Percentiles rank a stretch among this genome's conserved stretches.
These are phyloP conservation scores for Hydroisotoma schaefferi DNA, from an alignment of 2,888 invertebrate genomes.

Conservation along the genomic window DNA sequence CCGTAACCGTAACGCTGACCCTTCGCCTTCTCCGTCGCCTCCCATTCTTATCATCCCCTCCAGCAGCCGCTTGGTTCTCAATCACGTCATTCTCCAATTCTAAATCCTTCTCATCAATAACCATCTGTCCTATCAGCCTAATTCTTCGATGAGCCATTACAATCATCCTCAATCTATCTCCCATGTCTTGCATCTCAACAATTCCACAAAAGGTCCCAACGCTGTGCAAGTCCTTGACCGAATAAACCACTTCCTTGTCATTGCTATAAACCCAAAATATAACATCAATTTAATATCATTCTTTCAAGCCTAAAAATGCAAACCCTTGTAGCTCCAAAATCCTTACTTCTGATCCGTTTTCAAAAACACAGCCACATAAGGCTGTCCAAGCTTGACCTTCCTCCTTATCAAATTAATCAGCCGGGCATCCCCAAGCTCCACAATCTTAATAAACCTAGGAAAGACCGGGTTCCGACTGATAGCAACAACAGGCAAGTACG, in stretches of 20 bases:
- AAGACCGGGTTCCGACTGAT: conserved; percentile 93
- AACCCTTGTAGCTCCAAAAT: neutral
- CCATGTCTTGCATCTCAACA: conserved; percentile 93
- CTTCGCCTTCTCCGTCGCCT: conserved; percentile 38
- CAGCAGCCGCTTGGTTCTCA: conserved; percentile 54
- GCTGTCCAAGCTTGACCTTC: conserved; percentile 92
- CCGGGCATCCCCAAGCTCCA: conserved; percentile 84
- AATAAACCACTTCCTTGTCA: conserved; percentile 78
- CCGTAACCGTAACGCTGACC: conserved; percentile 22
- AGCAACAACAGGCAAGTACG: conserved; percentile 91
- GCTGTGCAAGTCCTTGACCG: conserved; percentile 77
- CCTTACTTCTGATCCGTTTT: conserved; percentile 82
- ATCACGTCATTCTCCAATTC: conserved; percentile 13
- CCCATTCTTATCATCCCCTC: conserved; percentile 52
- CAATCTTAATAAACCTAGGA: conserved; percentile 94
- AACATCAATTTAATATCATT: neutral
- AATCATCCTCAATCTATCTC: conserved; percentile 81
- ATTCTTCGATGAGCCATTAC: conserved; percentile 92
- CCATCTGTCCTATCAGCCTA: conserved; percentile 71
- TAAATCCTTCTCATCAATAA: conserved; percentile 59
- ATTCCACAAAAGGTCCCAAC: conserved; percentile 98
- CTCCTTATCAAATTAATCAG: conserved; percentile 84
- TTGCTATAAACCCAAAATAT: conserved; percentile 56
- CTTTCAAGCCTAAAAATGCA: neutral
- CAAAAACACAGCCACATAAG: conserved; percentile 94